Conservation (phyloP, 2,797 vertebrate genomes). For the Ctenopoma multispine region DNA sequence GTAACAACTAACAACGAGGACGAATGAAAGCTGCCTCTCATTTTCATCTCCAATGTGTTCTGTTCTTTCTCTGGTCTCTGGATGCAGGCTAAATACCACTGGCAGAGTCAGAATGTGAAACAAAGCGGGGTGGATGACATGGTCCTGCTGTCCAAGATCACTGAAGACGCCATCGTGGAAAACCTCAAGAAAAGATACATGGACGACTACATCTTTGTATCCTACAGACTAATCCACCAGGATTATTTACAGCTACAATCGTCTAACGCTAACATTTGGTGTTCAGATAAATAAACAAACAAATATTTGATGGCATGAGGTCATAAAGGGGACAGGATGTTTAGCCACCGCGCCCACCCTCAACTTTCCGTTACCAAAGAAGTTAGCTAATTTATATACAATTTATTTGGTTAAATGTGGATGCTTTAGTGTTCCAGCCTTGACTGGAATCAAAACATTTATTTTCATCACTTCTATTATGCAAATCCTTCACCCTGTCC, state of each 20-base stretch:
- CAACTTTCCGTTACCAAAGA: background rate
- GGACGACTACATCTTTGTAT: slow-evolving; percentile 99
- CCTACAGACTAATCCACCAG: slow-evolving; percentile 66
- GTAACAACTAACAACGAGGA: background rate
- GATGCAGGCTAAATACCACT: slow-evolving; percentile 94
- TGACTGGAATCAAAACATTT: background rate
- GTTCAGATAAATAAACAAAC: background rate
- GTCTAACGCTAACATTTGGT: too few species aligned
- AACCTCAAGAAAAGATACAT: slow-evolving; percentile 97
- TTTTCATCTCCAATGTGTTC: background rate
- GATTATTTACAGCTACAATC: background rate
- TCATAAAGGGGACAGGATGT: slow-evolving; percentile 6
- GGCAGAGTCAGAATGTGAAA: slow-evolving; percentile 99
- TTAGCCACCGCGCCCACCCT: background rate
- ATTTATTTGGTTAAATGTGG: background rate
- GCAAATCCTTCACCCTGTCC: background rate
- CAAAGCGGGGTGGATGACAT: slow-evolving; percentile 98
- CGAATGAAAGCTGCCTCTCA: background rate
- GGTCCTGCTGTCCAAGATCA: slow-evolving; percentile 97
- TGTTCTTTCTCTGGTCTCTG: background rate
- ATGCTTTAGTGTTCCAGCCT: too few species aligned
- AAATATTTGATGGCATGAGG: background rate
- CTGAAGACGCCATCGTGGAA: slow-evolving; percentile 93
- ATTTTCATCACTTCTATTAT: background rate
- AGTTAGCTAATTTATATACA: background rate